Conservation (phyloP, 2,797 vertebrate species). For the Myotis vivesi region DNA sequence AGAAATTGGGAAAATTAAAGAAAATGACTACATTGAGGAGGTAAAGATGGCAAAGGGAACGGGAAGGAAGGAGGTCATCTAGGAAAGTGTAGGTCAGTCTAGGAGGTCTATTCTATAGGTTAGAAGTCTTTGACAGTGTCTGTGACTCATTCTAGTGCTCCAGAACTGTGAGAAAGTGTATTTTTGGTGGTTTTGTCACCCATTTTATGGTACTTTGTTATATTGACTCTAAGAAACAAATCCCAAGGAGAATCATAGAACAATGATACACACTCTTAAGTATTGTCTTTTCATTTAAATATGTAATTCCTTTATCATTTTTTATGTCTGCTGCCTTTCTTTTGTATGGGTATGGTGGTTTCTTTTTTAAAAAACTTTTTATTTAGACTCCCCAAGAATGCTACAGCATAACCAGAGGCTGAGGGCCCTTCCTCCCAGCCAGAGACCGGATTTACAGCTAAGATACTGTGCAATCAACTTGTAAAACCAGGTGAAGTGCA, state of each 20-base stretch:
- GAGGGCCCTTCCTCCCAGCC: too few relatives aligned
- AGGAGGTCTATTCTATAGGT: background rate
- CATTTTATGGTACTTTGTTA: background rate
- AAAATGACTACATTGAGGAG: background rate
- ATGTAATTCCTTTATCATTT: background rate
- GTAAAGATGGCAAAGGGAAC: background rate
- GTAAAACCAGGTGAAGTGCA: too few relatives aligned
- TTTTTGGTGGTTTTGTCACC: background rate
- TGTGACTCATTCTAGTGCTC: background rate
- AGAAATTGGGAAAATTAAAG: background rate
- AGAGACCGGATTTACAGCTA: too few relatives aligned
- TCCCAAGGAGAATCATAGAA: background rate
- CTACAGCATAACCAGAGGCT: too few relatives aligned
- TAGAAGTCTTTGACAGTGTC: background rate
- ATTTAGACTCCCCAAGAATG: too few relatives aligned
- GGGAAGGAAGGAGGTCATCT: background rate
- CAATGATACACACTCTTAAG: background rate
- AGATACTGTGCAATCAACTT: too few relatives aligned
- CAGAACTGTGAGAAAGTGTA: background rate
- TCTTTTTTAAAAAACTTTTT: background rate
- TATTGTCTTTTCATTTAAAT: background rate
- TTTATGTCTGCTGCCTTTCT: background rate
- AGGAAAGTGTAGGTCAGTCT: background rate
- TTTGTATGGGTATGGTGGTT: background rate
- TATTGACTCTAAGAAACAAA: background rate